Evolutionary conservation across 1,140 invertebrate species (phyloP), one percentile per base, ranked within the genome.

Genomic region (Pseudomyrmex flavicornis): DNA sequence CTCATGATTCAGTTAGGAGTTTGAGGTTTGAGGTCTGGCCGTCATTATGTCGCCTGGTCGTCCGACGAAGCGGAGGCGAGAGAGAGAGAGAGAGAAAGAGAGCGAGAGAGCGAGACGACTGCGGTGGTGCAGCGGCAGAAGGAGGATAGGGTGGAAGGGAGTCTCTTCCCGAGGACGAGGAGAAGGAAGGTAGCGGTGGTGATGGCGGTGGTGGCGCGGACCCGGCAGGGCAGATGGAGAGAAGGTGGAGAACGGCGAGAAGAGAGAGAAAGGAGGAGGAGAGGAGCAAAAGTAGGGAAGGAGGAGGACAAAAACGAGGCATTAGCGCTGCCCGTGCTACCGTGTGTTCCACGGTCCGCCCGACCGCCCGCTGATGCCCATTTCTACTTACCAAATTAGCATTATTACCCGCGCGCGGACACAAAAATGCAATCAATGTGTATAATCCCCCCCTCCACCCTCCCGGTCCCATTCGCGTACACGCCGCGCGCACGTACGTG

Each of bases 361-460:
- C 83, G 92, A 92, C 92, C 92, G 91, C 92, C 92, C 88, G 91
- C 92, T 93, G 92, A 90, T 91, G 89, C 90, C 90, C 92, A 93
- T 92, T 93, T 92, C 91, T 92, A 92, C 92, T 93, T 92, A 92
- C 90, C 87, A 90, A 93, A 93, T 93, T 93, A 93, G 91, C 92
- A 92, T 93, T 92, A 93, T 93, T 93, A 92, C 92, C 89, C 65
- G 84, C 82, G 85, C 85, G 70, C 82, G 87, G 59, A 83, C 54
- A 61, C 89, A 92, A 92, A 92, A 92, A 92, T 91, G 86, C 90
- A 93, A 93, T 93, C 92, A 93, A 92, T 92, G 91, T 92, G 73
- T 88, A 86, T 86, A 86, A 86, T 84, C 35, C 35, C 35, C 35
- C n/a, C n/a, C n/a, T n/a, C n/a, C n/a, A n/a, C n/a, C n/a, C n/a